A percentile compares a stretch with the other conserved stretches of the same genome.
phyloP scores from a whole-genome alignment of 2,113 vertebrate genomes.

The Grammomys surdaster region DNA sequence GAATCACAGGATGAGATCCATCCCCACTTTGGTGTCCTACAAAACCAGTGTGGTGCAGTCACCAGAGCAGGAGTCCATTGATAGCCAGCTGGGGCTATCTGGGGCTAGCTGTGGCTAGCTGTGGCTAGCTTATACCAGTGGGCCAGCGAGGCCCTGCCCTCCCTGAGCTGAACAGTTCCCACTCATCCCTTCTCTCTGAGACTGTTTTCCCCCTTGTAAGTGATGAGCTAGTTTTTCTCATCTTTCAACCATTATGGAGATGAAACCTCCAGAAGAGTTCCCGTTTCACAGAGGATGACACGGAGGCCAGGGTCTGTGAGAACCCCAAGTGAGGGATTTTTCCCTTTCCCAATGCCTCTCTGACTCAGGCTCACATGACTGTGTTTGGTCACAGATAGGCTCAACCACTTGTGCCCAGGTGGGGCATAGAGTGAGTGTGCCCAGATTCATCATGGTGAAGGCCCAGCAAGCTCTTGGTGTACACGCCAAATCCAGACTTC shows the following conservation, averaged over 20 bases:
- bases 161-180: not conserved
- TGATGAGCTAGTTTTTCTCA: not conserved
- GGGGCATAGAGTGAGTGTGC: not conserved
- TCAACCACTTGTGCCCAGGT: not conserved
- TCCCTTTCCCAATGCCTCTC: not conserved
- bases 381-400: not conserved
- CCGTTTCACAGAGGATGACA: slow-evolving; percentile 11
- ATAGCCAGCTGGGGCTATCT: no score
- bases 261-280: not conserved
- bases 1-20: not conserved
- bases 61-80: not conserved
- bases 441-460: not conserved
- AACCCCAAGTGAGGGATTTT: not conserved
- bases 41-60: not conserved
- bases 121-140: not conserved
- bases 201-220: not conserved
- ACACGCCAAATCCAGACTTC: not conserved
- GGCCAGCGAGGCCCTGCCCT: not conserved
- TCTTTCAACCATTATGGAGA: not conserved
- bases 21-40: not conserved
- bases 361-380: not conserved
- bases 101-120: not conserved
- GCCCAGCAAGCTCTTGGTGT: not conserved
- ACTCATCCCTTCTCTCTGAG: not conserved
- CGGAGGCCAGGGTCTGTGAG: not conserved